Conservation (phyloP, 2,797 vertebrate genomes). For the Natrix natrix region DNA sequence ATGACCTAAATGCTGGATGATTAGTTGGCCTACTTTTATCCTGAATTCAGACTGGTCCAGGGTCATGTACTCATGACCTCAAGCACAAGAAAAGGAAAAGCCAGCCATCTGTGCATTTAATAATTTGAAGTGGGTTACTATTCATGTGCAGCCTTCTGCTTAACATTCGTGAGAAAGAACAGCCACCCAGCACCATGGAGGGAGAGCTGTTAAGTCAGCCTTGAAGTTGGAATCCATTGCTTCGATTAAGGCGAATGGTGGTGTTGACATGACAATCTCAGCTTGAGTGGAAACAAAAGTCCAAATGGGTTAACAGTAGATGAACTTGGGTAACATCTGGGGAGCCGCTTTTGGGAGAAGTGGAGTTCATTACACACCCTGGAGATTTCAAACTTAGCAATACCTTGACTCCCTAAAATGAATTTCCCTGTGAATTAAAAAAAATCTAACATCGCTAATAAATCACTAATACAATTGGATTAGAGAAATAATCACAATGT, state of each 20-base stretch:
- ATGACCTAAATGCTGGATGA: not conserved
- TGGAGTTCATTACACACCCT: not conserved
- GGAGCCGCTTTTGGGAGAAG: constrained; percentile 1
- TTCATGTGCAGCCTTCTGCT: not conserved
- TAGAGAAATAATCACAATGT: not conserved
- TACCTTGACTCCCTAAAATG: not conserved
- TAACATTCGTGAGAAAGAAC: constrained; percentile 22
- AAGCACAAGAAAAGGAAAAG: constrained; percentile 40
- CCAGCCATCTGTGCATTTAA: constrained; percentile 27
- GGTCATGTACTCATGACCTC: constrained; percentile 14
- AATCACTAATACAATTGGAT: not conserved
- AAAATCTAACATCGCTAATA: not conserved
- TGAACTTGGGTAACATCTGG: constrained; percentile 8
- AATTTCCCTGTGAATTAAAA: not conserved
- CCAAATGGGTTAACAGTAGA: not conserved
- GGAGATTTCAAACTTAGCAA: not conserved
- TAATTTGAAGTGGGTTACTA: not conserved
- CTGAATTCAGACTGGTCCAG: constrained; percentile 20
- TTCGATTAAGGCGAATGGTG: not conserved
- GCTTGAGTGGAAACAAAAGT: not conserved
- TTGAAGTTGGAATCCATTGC: not conserved
- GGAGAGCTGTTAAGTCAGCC: not conserved
- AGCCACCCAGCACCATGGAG: not conserved
- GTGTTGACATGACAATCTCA: not conserved
- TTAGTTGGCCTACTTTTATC: constrained; percentile 15